A percentile compares a stretch with the other conserved stretches of the same genome.
Conservation (phyloP, 2,888 invertebrate species). For the Chesias legatella region DNA sequence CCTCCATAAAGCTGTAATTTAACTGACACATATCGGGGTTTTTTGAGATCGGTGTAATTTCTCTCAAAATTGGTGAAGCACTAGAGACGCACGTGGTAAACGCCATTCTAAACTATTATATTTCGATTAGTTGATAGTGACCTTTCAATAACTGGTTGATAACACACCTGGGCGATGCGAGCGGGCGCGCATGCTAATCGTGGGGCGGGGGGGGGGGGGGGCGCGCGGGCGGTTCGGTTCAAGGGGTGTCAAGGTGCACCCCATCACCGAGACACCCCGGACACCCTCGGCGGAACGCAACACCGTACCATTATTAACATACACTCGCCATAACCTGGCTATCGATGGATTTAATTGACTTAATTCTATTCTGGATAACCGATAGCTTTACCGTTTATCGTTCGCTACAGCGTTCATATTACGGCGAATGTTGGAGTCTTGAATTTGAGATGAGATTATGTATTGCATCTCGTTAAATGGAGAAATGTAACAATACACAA, state of each 20-base stretch:
- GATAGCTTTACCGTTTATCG: constrained; percentile 4
- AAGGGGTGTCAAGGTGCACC: constrained; percentile 51
- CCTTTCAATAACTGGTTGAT: constrained; percentile 40
- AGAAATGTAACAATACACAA: too few species aligned
- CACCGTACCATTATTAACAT: constrained; percentile 45
- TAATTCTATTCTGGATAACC: constrained; percentile 20
- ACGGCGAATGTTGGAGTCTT: too few species aligned
- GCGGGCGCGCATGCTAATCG: constrained; percentile 38
- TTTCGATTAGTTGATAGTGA: constrained; percentile 36
- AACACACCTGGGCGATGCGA: constrained; percentile 39
- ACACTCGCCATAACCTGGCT: constrained; percentile 28
- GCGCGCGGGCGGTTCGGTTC: constrained; percentile 28
- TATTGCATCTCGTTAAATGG: too few species aligned
- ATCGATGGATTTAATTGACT: constrained; percentile 20
- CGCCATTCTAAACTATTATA: constrained; percentile 21
- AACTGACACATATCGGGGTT: too few species aligned
- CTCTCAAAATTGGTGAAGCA: background rate
- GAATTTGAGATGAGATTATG: too few species aligned
- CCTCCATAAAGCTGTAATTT: too few species aligned
- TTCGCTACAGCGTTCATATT: constrained; percentile 2
- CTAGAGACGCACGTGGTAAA: constrained; percentile 12
- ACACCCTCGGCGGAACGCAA: constrained; percentile 23
- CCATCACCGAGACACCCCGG: constrained; percentile 14
- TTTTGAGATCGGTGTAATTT: constrained; percentile 3
- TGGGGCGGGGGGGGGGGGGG: constrained; percentile 32